These are phyloP conservation scores for Dryobotodes eremita DNA, from an alignment of 2,888 invertebrate species.

Conservation along the genomic window DNA sequence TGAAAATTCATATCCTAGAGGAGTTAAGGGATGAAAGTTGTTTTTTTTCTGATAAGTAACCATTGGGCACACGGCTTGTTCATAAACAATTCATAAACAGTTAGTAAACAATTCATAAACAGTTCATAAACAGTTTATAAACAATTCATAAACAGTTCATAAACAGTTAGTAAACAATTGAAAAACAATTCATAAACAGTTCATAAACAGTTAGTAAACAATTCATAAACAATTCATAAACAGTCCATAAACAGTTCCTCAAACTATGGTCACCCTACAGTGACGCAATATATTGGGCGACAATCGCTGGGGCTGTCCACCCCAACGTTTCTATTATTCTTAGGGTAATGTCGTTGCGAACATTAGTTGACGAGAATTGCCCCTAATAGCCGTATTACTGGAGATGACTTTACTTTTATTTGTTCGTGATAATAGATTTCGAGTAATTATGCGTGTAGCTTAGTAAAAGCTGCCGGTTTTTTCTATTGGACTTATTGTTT, in stretches of 20 bases:
- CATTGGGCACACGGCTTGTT: too few species aligned
- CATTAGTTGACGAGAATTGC: slow-evolving; percentile 79
- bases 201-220: too few species aligned
- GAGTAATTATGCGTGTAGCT: slow-evolving; percentile 44
- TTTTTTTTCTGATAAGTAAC: too few species aligned
- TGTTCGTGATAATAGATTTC: slow-evolving; percentile 52
- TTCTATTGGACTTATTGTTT: neutral
- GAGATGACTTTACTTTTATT: slow-evolving; percentile 65
- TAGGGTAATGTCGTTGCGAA: slow-evolving; percentile 81
- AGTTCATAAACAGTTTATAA: too few species aligned
- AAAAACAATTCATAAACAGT: too few species aligned
- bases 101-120: neutral
- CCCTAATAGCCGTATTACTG: slow-evolving; percentile 78
- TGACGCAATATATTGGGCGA: slow-evolving; percentile 79
- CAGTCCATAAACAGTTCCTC: neutral
- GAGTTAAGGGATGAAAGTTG: too few species aligned
- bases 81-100: too few species aligned
- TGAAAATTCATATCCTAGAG: too few species aligned
- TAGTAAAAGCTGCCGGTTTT: slow-evolving; percentile 11
- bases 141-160: too few species aligned
- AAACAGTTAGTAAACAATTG: neutral
- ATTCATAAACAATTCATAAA: neutral
- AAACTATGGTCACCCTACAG: slow-evolving; percentile 73
- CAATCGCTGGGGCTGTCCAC: slow-evolving; percentile 77
- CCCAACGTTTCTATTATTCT: slow-evolving; percentile 82